phyloP scores from a whole-genome alignment of 2,888 invertebrate species.

The Suillia variegata region DNA sequence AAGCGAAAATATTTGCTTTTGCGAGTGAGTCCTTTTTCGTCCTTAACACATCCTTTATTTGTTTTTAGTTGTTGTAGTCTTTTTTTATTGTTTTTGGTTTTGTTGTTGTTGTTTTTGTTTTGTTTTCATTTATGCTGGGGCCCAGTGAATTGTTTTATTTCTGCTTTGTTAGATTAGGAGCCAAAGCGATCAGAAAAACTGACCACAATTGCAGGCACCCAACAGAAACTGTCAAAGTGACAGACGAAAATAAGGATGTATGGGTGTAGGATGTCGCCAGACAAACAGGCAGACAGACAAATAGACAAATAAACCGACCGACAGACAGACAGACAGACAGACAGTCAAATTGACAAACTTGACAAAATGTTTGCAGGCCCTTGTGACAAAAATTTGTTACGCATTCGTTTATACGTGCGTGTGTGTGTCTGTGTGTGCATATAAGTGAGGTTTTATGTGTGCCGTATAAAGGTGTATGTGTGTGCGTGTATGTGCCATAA shows the following conservation, averaged over 20 bases:
- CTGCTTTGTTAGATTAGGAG: too few relatives aligned
- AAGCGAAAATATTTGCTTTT: conserved; percentile 1
- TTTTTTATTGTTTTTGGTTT: too few relatives aligned
- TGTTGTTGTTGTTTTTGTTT: too few relatives aligned
- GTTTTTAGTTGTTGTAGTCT: too few relatives aligned
- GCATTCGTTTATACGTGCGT: not conserved
- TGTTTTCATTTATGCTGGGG: too few relatives aligned
- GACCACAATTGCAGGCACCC: too few relatives aligned
- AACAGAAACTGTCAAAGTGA: not conserved
- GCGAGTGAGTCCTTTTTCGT: not conserved
- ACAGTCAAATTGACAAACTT: not conserved
- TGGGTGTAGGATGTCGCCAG: not conserved
- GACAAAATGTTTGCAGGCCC: not conserved
- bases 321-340: not conserved
- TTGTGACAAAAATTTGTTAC: not conserved
- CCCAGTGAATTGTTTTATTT: too few relatives aligned
- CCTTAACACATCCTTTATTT: too few relatives aligned
- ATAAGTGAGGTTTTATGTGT: not conserved
- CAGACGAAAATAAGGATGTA: not conserved
- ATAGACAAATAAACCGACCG: not conserved
- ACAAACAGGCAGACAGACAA: not conserved
- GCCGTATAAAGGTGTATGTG: not conserved
- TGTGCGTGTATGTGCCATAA: not conserved
- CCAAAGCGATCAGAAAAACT: too few relatives aligned
- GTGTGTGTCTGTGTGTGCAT: not conserved